These are phyloP conservation scores for Microtus pennsylvanicus DNA, from an alignment of 2,113 vertebrate genomes.

Conservation along the genomic window DNA sequence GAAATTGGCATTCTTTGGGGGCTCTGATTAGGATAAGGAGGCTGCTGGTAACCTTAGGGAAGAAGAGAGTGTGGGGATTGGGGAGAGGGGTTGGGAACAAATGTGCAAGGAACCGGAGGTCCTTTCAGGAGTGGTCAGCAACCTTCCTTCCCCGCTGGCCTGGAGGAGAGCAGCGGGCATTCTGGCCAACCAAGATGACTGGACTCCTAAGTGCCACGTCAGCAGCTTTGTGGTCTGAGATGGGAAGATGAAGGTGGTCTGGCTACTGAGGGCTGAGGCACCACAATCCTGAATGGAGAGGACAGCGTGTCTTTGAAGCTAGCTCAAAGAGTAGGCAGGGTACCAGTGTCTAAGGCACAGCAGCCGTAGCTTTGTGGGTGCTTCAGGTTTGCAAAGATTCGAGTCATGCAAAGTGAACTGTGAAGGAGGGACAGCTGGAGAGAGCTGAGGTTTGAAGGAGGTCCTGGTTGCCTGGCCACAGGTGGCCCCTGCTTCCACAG, in stretches of 20 bases:
- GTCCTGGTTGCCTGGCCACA: rapidly evolving
- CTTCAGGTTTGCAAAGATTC: not conserved
- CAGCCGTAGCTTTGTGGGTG: not conserved
- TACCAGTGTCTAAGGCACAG: not conserved
- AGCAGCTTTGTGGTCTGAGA: too few species aligned
- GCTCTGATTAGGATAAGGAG: not conserved
- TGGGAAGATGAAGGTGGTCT: not conserved
- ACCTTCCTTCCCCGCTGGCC: not conserved
- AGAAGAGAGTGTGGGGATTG: too few species aligned
- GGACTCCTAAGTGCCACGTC: not conserved
- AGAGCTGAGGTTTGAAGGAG: too few species aligned
- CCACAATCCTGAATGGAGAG: rapidly evolving
- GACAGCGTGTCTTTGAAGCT: not conserved
- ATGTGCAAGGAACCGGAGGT: rapidly evolving
- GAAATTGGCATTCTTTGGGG: not conserved
- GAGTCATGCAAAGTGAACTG: rapidly evolving
- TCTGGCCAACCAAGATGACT: not conserved
- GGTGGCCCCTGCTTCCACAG: not conserved
- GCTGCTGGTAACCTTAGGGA: not conserved
- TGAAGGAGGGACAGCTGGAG: not conserved
- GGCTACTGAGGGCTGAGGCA: not conserved
- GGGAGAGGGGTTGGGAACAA: rapidly evolving
- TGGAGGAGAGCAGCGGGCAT: not conserved
- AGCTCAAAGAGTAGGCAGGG: not conserved
- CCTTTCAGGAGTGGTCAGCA: not conserved